Evolutionary conservation across 2,797 vertebrate genomes (phyloP), one percentile per base, ranked within the genome.

Genomic region (Triplophysa bombifrons): DNA sequence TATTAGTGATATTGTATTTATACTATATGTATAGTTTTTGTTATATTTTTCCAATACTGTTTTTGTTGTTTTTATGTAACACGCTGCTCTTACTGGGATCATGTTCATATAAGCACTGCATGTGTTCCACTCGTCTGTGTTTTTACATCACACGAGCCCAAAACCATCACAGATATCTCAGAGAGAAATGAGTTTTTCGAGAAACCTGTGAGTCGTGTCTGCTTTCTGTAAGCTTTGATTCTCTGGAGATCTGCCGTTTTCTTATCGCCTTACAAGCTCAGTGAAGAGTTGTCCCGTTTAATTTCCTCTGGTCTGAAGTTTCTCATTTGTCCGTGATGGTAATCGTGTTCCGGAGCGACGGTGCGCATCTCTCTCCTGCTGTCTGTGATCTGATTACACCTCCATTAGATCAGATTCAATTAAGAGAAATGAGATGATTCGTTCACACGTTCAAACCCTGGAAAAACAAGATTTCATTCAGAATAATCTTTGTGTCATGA

Each of bases 331-430:
- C 76, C 51, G 74, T 46, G 38, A 86, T 85, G 81, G 80, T 64
- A 56, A 60, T 76, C 55, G 14, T 25, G 4, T n/a, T 30, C 25
- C 41, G 38, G 30, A 34, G 17, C 38, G 19, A 16, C 4, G 58
- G 19, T 80, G 41, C 63, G 69, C 72, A 9, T 10, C 83, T 85
- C 80, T 87, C 88, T 84, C 78, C 86, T 87, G 85, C 88, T 88
- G 87, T 86, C 84, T 80, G n/a, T 86, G 87, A 92, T 91, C 90
- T 25, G 38, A 90, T 93, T 92, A 90, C 20, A 73, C 60, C 27
- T 85, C 88, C 91, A 90, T 91, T 91, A 89, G 83, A 86, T 89
- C 77, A 83, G 76, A 73, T 63, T 83, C 87, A 88, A 78, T 88
- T 88, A 85, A 84, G 73, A 84, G 27, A 86, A 81, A 84, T 70